phyloP scores from a whole-genome alignment of 2,113 vertebrate genomes.

The Notothenia coriiceps region DNA sequence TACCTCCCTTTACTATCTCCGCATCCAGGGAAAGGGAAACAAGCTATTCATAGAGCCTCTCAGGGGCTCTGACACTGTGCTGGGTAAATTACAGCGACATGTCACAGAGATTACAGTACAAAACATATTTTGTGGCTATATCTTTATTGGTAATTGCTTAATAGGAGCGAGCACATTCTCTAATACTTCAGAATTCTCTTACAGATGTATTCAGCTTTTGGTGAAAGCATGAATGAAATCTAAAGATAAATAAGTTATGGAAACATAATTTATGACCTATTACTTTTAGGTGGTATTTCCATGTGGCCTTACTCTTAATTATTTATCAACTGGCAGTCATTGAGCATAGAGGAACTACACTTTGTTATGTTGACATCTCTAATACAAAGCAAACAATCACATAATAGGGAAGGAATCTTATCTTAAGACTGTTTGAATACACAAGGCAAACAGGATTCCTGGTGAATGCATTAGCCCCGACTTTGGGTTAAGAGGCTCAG shows the following conservation, averaged over 20 bases:
- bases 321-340: constrained; percentile 34
- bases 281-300: not conserved
- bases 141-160: not conserved
- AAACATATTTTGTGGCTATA: not conserved
- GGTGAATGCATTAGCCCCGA: constrained; percentile 62
- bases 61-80: constrained; percentile 28
- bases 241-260: not conserved
- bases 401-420: constrained; percentile 50
- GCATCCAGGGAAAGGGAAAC: constrained; percentile 64
- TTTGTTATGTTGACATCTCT: constrained; percentile 52
- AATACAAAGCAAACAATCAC: constrained; percentile 65
- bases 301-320: constrained; percentile 40
- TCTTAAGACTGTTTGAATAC: constrained; percentile 61
- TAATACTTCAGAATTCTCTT: not conserved
- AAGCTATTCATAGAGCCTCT: constrained; percentile 80
- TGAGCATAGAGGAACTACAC: constrained; percentile 58
- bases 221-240: not conserved
- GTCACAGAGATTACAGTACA: constrained; percentile 5
- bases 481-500: constrained; percentile 57
- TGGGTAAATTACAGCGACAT: constrained; percentile 30
- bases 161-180: not conserved
- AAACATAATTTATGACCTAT: constrained; percentile 5
- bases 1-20: constrained; percentile 77
- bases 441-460: constrained; percentile 57
- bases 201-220: not conserved